These are phyloP conservation scores for Nephila pilipes DNA, from an alignment of 1,140 invertebrate genomes.

Conservation along the genomic window DNA sequence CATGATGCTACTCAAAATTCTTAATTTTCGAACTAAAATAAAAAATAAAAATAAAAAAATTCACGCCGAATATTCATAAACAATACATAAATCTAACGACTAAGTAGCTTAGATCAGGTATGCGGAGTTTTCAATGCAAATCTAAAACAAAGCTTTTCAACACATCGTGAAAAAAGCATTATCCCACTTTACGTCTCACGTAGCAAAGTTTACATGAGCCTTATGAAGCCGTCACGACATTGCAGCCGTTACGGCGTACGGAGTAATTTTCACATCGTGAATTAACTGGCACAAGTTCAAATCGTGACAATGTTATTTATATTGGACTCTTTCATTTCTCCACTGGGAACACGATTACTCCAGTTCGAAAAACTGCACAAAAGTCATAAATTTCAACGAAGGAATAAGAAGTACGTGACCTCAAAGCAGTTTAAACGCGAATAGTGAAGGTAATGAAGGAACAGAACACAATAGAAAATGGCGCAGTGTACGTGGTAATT, in stretches of 20 bases:
- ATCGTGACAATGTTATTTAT: conserved; percentile 64
- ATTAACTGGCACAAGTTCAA: conserved; percentile 64
- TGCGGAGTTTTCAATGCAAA: too few species aligned
- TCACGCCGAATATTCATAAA: too few species aligned
- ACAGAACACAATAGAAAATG: background rate
- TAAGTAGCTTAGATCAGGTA: too few species aligned
- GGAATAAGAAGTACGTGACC: conserved; percentile 41
- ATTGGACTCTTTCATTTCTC: background rate
- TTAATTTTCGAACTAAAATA: too few species aligned
- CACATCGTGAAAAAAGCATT: background rate
- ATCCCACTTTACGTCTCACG: background rate
- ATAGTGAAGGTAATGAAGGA: background rate
- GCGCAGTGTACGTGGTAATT: background rate
- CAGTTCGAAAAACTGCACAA: conserved; percentile 30
- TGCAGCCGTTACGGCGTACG: background rate
- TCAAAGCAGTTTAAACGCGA: background rate
- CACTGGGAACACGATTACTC: conserved; percentile 22
- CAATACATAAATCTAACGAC: too few species aligned
- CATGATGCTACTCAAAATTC: too few species aligned
- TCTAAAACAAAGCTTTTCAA: background rate
- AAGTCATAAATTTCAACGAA: conserved; percentile 13
- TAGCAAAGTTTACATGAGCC: background rate
- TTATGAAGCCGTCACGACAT: conserved; percentile 64
- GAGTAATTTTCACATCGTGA: conserved; percentile 59
- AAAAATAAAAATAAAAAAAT: too few species aligned